Base-by-base conservation (phyloP, 1,140 invertebrate species). In the Cepaea nemoralis region DNA sequence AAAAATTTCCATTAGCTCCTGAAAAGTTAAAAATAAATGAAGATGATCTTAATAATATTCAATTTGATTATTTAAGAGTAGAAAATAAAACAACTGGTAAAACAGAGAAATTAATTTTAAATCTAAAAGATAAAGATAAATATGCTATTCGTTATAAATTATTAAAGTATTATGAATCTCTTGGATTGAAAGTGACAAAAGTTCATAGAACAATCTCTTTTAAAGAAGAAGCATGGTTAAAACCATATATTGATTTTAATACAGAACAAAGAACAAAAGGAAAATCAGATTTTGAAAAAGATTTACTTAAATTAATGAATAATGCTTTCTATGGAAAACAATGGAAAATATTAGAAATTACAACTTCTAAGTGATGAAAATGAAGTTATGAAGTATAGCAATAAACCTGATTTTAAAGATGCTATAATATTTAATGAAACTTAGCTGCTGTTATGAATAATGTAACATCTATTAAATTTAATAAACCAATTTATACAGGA, bases 1-100 rank as follows among this genome's bases (percentile, higher is more conserved):
- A 88, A 81, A 91, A 93, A 82, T 92, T 93, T 63, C 93, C 93
- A 55, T 91, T 93, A 82, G 91, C 91, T 82, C 86, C 91, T 22
- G 90, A 93, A 86, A 82, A 76, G 14, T 24, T 79, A 33, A 66
- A 33, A 45, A 59, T 80, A 55, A 59, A 55, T 16, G 22, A 77
- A 33, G 75, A 77, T 24, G 45, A 45, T 27, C 45, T 75, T 40
- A 40, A 22, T 75, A 40, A 75, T 75, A 40, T 22, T 39, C 39
- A 75, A 75, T 42, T 42, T n/a, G n/a, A 75, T 10, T 27, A 22
- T 22, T 45, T 75, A 77, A 27, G 73, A 59, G 24, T 59, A 59
- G 55, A 59, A 59, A 59, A 59, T 59, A 59, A 59, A 59, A 59
- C 12, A 59, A n/a, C n/a, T 59, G 55, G 55, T 19, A 12, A 59